Evolutionary conservation across 2,113 vertebrate species (phyloP).

Genomic region (Nothoprocta perdicaria): DNA sequence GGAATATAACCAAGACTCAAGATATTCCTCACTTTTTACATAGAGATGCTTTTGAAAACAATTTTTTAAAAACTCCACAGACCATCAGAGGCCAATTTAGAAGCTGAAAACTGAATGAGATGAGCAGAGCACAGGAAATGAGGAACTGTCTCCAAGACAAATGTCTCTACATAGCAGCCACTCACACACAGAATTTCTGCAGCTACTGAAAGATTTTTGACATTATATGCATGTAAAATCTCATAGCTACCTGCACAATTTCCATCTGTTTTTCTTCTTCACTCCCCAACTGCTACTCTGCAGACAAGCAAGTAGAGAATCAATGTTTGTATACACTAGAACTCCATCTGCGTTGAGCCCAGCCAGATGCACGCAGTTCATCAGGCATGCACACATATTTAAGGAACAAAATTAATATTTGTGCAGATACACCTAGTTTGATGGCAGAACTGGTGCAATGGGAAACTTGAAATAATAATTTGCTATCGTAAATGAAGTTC

Average conservation of each 20-base stretch:
- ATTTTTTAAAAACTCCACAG: background rate
- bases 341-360: background rate
- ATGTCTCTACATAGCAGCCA: background rate
- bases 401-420: fast-evolving
- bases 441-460: background rate
- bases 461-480: background rate
- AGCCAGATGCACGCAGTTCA: background rate
- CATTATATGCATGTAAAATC: background rate
- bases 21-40: background rate
- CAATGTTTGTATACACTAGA: background rate
- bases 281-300: background rate
- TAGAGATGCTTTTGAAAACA: background rate
- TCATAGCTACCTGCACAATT: background rate
- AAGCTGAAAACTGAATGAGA: background rate
- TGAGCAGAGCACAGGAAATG: background rate
- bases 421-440: background rate
- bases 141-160: background rate
- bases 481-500: background rate
- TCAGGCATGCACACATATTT: background rate
- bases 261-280: background rate
- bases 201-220: background rate
- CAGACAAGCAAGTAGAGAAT: background rate
- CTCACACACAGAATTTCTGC: background rate
- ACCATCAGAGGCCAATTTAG: background rate
- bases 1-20: background rate